These are phyloP conservation scores for Cephus cinctus DNA, from an alignment of 1,140 invertebrate species.

Conservation along the genomic window DNA sequence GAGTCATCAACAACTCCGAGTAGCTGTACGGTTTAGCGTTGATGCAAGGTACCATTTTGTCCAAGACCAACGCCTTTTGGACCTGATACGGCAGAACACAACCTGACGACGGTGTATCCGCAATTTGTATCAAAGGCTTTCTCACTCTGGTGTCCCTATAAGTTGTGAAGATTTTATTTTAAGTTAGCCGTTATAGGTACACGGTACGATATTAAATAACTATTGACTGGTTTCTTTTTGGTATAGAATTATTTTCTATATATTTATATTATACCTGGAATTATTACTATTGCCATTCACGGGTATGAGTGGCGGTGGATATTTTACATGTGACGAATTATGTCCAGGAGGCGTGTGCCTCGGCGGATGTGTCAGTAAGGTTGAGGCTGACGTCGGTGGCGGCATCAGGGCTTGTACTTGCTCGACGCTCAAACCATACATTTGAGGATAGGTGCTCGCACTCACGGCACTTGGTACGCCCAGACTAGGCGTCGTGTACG, in stretches of 20 bases:
- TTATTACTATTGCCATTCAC: conserved; percentile 48
- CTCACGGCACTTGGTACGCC: conserved; percentile 48
- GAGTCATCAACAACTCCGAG: conserved; percentile 76
- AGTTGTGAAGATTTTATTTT: too few species aligned
- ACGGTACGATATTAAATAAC: not conserved
- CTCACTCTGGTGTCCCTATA: conserved; percentile 45
- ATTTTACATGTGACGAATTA: conserved; percentile 51
- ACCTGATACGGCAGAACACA: conserved; percentile 68
- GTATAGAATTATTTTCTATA: too few species aligned
- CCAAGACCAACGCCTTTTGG: conserved; percentile 76
- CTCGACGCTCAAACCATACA: conserved; percentile 48
- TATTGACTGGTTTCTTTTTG: too few species aligned
- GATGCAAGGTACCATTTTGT: conserved; percentile 79
- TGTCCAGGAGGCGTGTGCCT: conserved; percentile 50
- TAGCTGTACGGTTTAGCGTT: conserved; percentile 83
- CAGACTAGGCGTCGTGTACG: conserved; percentile 51
- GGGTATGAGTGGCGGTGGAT: conserved; percentile 60
- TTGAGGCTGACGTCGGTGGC: conserved; percentile 39
- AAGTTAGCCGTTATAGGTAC: not conserved
- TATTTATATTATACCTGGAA: conserved; percentile 24
- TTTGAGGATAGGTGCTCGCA: conserved; percentile 49
- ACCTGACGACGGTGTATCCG: conserved; percentile 59
- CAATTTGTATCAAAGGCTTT: conserved; percentile 65
- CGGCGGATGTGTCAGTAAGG: conserved; percentile 46
- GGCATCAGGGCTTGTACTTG: conserved; percentile 53